Evolutionary conservation across 2,888 invertebrate genomes (phyloP).

Genomic region (Lasioglossum morio): DNA sequence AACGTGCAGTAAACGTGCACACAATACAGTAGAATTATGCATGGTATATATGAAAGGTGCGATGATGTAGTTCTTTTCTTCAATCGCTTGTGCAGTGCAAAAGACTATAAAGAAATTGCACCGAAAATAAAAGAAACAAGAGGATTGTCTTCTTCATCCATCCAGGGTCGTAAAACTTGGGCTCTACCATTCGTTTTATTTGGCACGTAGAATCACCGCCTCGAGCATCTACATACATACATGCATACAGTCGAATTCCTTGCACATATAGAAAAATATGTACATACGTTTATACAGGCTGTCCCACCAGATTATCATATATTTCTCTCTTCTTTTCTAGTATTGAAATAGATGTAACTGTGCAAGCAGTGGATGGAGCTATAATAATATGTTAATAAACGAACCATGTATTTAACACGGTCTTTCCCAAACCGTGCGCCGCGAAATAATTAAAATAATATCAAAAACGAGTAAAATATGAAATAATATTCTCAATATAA

Average conservation of each 20-base stretch:
- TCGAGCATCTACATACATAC: neutral
- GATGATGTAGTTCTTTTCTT: neutral
- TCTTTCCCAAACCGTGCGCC: too few species aligned
- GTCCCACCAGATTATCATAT: neutral
- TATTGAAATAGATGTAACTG: neutral
- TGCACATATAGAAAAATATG: neutral
- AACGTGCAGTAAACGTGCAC: neutral
- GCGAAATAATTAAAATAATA: too few species aligned
- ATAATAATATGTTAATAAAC: too few species aligned
- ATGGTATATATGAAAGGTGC: neutral
- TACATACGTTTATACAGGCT: neutral
- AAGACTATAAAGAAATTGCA: neutral
- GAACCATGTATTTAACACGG: too few species aligned
- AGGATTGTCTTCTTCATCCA: neutral
- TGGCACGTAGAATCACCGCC: neutral
- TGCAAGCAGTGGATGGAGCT: too few species aligned
- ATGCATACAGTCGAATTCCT: neutral
- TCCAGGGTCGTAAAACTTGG: neutral
- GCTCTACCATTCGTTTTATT: neutral
- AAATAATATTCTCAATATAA: too few species aligned
- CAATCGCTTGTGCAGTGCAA: neutral
- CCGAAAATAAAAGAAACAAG: neutral
- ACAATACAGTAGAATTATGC: neutral
- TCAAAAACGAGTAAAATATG: too few species aligned
- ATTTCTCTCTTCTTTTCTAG: neutral